Evolutionary conservation across 2,113 vertebrate species (phyloP).

Genomic region (Murina feae): DNA sequence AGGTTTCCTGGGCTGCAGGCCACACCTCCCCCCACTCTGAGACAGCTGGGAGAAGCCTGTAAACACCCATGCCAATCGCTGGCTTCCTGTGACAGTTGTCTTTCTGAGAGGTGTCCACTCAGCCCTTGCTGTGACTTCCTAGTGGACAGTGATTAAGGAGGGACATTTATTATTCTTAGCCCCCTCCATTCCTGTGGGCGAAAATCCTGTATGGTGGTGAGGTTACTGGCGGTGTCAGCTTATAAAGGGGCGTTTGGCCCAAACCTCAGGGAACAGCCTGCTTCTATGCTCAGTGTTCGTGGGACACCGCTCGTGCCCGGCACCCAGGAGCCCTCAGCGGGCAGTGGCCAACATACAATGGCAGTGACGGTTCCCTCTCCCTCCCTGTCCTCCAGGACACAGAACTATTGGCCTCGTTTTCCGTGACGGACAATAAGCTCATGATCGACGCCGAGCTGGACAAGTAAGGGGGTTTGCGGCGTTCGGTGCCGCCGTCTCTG

Average conservation of each 20-base stretch:
- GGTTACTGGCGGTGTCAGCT: fast-evolving
- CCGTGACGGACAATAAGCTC: constrained; percentile 73
- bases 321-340: fast-evolving
- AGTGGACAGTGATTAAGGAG: not conserved
- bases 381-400: constrained; percentile 52
- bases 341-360: fast-evolving
- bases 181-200: not conserved
- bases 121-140: not conserved
- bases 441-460: constrained; percentile 70
- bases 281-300: fast-evolving
- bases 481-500: not conserved
- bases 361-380: fast-evolving
- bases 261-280: not conserved
- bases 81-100: not conserved
- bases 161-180: not conserved
- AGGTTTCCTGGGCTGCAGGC: not conserved
- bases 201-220: fast-evolving
- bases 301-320: fast-evolving
- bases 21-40: fast-evolving
- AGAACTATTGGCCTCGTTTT: constrained; percentile 71
- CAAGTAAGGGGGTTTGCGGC: constrained; percentile 61
- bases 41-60: not conserved
- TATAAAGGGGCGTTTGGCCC: not conserved
- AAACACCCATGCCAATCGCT: fast-evolving
- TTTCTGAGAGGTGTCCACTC: not conserved